Evolutionary conservation across 2,113 vertebrate genomes (phyloP).

Genomic region (Ovis canadensis): DNA sequence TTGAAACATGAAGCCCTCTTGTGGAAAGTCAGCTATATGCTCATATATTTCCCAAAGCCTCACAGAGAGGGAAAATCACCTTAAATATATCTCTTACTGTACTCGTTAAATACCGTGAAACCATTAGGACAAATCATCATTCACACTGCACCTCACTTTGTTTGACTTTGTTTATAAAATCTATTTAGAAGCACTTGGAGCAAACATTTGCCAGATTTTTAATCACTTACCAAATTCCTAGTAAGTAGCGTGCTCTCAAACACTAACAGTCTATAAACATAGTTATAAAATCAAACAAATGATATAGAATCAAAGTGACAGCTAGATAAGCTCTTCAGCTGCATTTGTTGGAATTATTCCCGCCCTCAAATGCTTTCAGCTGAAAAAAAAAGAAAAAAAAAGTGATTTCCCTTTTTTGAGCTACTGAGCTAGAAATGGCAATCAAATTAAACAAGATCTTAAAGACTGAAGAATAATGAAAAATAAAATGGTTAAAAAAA

Average conservation of each 20-base stretch:
- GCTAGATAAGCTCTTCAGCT: neutral
- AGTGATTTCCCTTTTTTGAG: neutral
- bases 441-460: neutral
- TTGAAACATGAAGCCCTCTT: constrained; percentile 68
- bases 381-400: neutral
- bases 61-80: neutral
- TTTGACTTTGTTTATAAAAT: constrained; percentile 39
- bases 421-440: neutral
- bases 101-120: neutral
- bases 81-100: neutral
- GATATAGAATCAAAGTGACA: constrained; percentile 40
- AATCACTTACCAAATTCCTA: constrained; percentile 48
- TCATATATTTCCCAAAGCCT: constrained; percentile 7
- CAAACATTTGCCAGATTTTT: constrained; percentile 50
- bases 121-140: neutral
- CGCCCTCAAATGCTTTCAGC: neutral
- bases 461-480: neutral
- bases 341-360: constrained; percentile 30
- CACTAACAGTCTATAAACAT: constrained; percentile 27
- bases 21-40: constrained; percentile 53
- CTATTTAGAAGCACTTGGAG: neutral
- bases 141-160: neutral
- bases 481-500: neutral
- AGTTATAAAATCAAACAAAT: constrained; percentile 45
- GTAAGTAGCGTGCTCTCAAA: constrained; percentile 40